Evolutionary conservation across 2,797 vertebrate species (phyloP).

Genomic region (Podarcis lilfordi): DNA sequence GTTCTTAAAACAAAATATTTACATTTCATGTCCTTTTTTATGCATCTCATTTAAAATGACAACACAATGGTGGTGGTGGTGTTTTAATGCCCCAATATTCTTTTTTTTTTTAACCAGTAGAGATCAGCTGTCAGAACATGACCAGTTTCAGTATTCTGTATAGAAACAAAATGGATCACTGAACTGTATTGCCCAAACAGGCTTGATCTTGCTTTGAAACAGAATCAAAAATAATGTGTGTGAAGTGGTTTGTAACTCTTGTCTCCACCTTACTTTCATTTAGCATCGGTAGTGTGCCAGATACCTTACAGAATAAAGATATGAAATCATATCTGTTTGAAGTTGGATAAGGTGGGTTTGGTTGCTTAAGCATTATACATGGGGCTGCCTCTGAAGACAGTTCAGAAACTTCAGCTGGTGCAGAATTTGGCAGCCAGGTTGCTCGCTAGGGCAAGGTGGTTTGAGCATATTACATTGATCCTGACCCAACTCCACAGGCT

Average conservation of each 20-base stretch:
- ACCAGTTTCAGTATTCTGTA: not conserved
- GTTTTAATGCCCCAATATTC: too few species aligned
- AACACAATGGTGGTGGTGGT: not conserved
- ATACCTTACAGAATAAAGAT: not conserved
- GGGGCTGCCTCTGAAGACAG: too few species aligned
- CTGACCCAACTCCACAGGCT: too few species aligned
- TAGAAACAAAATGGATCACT: conserved; percentile 17
- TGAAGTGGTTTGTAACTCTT: conserved; percentile 21
- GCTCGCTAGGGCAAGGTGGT: too few species aligned
- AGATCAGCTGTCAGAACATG: conserved; percentile 4
- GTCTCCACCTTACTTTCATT: conserved; percentile 13
- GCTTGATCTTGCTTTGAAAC: conserved; percentile 35
- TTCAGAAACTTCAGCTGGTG: too few species aligned
- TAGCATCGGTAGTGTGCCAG: not conserved
- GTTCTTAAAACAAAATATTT: conserved; percentile 1
- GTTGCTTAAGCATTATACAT: not conserved
- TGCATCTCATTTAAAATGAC: not conserved
- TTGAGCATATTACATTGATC: too few species aligned
- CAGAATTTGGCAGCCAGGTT: too few species aligned
- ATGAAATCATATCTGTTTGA: not conserved
- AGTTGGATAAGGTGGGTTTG: not conserved
- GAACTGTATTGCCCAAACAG: not conserved
- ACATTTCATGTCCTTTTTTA: not conserved
- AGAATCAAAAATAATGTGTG: conserved; percentile 28
- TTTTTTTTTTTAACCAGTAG: not conserved